A percentile compares a stretch with the other conserved stretches of the same genome.
Evolutionary conservation across 2,888 invertebrate genomes (phyloP).

Genomic region (Ennomos fuscantarius): DNA sequence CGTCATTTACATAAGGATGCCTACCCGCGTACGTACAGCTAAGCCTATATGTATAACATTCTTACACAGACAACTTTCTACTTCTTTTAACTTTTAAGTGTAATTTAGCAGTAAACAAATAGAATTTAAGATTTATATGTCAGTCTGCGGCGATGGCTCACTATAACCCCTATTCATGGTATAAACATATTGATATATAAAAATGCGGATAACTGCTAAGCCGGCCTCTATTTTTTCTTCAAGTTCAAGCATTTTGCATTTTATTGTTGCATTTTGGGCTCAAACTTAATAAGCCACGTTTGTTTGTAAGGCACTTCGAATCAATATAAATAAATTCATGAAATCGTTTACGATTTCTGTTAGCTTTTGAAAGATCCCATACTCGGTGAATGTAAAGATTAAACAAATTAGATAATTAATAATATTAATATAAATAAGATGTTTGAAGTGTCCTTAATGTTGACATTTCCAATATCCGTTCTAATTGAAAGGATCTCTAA

Average conservation of each 20-base stretch:
- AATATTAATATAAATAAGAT: conserved; percentile 45
- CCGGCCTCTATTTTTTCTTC: too few relatives aligned
- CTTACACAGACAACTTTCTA: conserved; percentile 7
- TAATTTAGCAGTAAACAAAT: neutral
- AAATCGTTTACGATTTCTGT: too few relatives aligned
- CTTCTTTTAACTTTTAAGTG: neutral
- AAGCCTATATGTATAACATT: neutral
- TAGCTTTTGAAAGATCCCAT: neutral
- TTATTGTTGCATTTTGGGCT: too few relatives aligned
- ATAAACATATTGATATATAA: too few relatives aligned
- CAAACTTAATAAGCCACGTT: too few relatives aligned
- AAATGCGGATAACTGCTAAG: too few relatives aligned
- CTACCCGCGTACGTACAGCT: conserved; percentile 6
- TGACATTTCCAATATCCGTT: conserved; percentile 57
- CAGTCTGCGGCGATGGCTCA: too few relatives aligned
- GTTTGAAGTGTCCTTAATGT: conserved; percentile 51
- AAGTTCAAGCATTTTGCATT: too few relatives aligned
- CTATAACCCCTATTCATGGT: too few relatives aligned
- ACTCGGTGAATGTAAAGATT: conserved; percentile 2
- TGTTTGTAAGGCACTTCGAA: too few relatives aligned
- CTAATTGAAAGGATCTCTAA: conserved; percentile 52
- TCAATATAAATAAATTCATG: too few relatives aligned
- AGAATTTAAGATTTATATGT: neutral
- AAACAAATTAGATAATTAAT: conserved; percentile 48
- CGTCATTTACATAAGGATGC: conserved; percentile 21